Base-by-base conservation (phyloP, 53 echinoderm and acorn worm genomes). In the Echinometra lucunter region DNA sequence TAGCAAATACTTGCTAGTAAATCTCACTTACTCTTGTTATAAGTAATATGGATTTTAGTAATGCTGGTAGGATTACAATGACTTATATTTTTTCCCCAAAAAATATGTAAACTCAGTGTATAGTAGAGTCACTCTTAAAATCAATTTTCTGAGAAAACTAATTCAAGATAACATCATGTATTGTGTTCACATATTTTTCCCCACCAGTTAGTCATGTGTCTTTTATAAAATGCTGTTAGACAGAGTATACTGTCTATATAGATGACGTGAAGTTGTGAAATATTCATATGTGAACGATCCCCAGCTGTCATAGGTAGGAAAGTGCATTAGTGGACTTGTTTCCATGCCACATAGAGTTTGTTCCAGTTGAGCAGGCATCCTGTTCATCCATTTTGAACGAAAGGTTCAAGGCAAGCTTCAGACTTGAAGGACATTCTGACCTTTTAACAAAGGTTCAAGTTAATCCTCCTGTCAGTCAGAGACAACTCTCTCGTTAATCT, bases 321-420 rank as follows among this genome's bases (percentile, higher is more conserved):
- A 85, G 85, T 85, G 85, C 85, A 85, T 85, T 85, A 85, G 85
- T 49, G 85, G 85, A 81, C 81, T 42, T 40, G 19, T 81, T 42
- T 44, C 81, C 81, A 42, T 81, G 81, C 81, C 85, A 85, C 53
- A 85, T 85, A 85, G 28, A 85, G 85, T 85, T 85, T 85, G 85
- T 85, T 85, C 85, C 85, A 85, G 53, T 49, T 85, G 85, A 85
- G 37, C 37, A 21, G 49, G 49, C 30, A 27, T 47, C 49, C n/a
- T 85, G 85, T 15, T 85, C 85, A 49, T 47, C 85, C 45, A 49
- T 85, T 85, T 12, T 27, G 53, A 85, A 38, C 38, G 21, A 78
- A 21, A 78, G 78, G 85, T 85, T 85, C 85, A 85, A 85, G 85
- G 85, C n/a, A 85, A 85, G 1, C 85, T 45, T 45, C 28, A 45